Evolutionary conservation across 2,888 invertebrate genomes (phyloP).

Genomic region (Thysanoteuthis rhombus): DNA sequence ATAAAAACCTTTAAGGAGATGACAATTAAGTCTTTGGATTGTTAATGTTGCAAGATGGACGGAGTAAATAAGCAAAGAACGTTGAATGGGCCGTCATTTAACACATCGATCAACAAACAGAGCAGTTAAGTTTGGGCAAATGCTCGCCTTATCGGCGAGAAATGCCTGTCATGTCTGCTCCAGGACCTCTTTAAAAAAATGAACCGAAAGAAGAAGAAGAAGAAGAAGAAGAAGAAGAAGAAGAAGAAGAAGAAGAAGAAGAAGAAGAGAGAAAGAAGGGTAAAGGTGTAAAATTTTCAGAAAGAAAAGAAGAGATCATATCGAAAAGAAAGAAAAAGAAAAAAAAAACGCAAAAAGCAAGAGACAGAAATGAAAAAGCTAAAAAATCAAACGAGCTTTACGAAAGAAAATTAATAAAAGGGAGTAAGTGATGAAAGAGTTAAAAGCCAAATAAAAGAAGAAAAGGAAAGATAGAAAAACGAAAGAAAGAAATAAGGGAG

Average conservation of each 20-base stretch:
- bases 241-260: neutral
- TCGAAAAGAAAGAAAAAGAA: no score
- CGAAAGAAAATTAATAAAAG: no score
- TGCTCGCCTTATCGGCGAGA: neutral
- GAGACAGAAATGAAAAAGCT: neutral
- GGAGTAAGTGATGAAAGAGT: neutral
- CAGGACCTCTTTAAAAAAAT: neutral
- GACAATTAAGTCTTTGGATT: neutral
- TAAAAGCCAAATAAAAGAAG: no score
- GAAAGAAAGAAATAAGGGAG: no score
- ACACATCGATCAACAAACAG: neutral
- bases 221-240: neutral
- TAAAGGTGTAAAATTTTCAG: neutral
- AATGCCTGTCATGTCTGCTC: neutral
- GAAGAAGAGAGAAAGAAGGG: neutral
- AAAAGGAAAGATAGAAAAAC: no score
- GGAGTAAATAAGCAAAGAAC: neutral
- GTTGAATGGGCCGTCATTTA: neutral
- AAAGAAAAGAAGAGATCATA: no score
- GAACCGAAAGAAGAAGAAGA: neutral
- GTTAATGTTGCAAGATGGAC: neutral
- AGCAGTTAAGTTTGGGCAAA: neutral
- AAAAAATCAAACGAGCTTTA: neutral
- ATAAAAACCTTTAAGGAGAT: neutral
- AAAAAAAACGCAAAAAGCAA: no score